Percentiles rank a stretch among this genome's conserved stretches.
Evolutionary conservation across 2,113 vertebrate species (phyloP).

Genomic region (Lepus timidus): DNA sequence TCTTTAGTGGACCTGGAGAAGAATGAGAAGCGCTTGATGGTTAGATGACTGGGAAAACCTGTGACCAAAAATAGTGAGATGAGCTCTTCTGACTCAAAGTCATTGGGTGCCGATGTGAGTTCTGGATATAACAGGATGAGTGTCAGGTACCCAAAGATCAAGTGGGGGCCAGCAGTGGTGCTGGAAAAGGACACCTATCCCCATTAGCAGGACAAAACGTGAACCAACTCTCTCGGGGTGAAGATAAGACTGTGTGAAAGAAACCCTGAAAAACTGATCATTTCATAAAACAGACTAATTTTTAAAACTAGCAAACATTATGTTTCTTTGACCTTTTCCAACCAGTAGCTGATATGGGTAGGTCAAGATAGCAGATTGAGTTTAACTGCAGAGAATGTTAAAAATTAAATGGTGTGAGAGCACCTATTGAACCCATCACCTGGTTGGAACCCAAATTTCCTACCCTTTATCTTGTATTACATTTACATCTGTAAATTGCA

Average conservation of each 20-base stretch:
- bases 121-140: accelerated
- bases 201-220: background rate
- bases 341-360: background rate
- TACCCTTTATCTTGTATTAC: constrained; percentile 20
- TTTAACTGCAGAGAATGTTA: constrained; percentile 19
- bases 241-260: background rate
- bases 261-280: background rate
- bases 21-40: background rate
- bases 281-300: background rate
- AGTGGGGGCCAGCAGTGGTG: background rate
- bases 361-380: background rate
- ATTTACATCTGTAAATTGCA: background rate
- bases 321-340: background rate
- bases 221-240: background rate
- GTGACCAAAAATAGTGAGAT: background rate
- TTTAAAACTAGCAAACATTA: background rate
- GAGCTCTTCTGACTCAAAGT: background rate
- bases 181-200: background rate
- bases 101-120: background rate
- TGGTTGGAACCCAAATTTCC: background rate
- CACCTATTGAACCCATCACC: background rate
- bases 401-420: background rate
- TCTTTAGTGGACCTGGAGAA: background rate
- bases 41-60: background rate
- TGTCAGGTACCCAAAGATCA: background rate